Evolutionary conservation across 1,140 invertebrate genomes (phyloP).

Genomic region (Cephus cinctus): DNA sequence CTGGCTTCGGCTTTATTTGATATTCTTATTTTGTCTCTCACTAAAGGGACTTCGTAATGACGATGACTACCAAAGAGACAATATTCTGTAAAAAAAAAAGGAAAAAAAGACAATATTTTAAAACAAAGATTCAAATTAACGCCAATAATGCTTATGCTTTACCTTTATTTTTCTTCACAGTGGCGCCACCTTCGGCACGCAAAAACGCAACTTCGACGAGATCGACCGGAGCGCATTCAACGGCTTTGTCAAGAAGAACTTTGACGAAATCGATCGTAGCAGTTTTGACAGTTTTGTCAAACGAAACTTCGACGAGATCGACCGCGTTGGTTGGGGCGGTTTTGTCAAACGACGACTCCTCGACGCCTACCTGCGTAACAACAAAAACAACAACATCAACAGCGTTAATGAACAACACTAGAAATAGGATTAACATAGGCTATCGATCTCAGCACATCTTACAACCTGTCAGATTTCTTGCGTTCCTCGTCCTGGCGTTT

Average conservation of each 20-base stretch:
- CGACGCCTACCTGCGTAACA: too few species aligned
- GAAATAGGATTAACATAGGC: too few species aligned
- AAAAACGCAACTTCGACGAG: slow-evolving; percentile 56
- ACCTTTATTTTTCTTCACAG: slow-evolving; percentile 22
- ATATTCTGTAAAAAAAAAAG: not conserved
- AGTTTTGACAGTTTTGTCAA: slow-evolving; percentile 63
- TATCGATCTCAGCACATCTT: too few species aligned
- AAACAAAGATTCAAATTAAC: not conserved
- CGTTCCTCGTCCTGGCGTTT: too few species aligned
- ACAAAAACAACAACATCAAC: too few species aligned
- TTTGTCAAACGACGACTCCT: slow-evolving; percentile 47
- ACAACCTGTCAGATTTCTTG: too few species aligned
- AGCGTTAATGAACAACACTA: too few species aligned
- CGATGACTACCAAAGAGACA: not conserved
- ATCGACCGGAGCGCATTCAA: slow-evolving; percentile 47
- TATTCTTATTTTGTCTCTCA: not conserved
- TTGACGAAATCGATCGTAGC: slow-evolving; percentile 63
- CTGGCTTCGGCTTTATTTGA: too few species aligned
- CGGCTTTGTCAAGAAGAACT: slow-evolving; percentile 56
- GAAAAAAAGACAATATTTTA: slow-evolving; percentile 3
- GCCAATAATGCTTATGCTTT: not conserved
- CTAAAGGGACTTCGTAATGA: not conserved
- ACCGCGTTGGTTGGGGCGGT: slow-evolving; percentile 49
- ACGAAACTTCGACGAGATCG: slow-evolving; percentile 62
- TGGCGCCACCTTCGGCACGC: slow-evolving; percentile 32